Base-by-base conservation (phyloP, 2,113 vertebrate genomes). In the Tyto alba region DNA sequence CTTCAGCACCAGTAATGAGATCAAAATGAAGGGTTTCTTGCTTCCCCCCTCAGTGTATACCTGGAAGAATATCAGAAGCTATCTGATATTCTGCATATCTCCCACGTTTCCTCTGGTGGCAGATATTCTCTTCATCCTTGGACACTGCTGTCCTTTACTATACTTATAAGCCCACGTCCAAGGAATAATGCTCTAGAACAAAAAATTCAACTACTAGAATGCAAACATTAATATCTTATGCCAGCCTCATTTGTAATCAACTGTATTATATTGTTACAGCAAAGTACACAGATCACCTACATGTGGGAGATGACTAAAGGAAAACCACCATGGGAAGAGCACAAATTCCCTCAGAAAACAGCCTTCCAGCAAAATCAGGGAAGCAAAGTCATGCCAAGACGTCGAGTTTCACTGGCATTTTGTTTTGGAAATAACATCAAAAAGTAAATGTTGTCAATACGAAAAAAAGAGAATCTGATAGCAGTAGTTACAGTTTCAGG, bases 361-460 rank as follows among this genome's bases (percentile, higher is more conserved):
- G 26, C 66, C 40, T 78, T 72, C 38, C 29, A 71, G 40, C 43
- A 90, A 94, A 90, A 78, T 52, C 69, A 62, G 62, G 91, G 34
- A 52, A 56, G 38, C 13, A 78, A 56, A 94, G n/a, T 72, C 74
- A 56, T 55, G 34, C 32, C 67, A 85, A 91, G 52, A 85, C 0
- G 0, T 68, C 40, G 63, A 45, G 50, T 72, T 89, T 75, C 80
- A 59, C 89, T 84, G 77, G 87, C 66, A 22, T 67, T 68, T 79
- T 76, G 47, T 87, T 96, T 96, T 80, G 81, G 71, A 93, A 88
- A 88, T 57, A 79, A 64, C 67, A 76, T 69, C 71, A 94, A 93
- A 91, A 85, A 64, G 34, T 48, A 71, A 72, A 22, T 30, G 41
- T 29, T 89, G 29, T 30, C 71, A 73, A 69, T 76, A 93, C 20